Base-by-base conservation (phyloP, 2,888 invertebrate species). In the Leistus spinibarbis region DNA sequence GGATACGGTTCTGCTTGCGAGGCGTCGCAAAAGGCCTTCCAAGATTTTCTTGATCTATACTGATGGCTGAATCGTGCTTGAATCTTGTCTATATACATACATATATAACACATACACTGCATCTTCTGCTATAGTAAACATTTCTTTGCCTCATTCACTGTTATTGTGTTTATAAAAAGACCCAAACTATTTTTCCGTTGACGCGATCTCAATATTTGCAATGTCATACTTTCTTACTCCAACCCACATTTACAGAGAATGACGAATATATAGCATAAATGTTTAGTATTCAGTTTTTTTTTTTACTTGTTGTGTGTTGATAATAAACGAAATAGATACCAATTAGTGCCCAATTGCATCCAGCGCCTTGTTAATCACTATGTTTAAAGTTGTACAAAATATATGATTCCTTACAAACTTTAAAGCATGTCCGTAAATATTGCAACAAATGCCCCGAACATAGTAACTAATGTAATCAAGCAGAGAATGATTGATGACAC, bases 81-180 rank as follows among this genome's bases (percentile, higher is more conserved):
- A 66, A 72, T 72, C 40, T 66, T 56, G 64, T 65, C 57, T 13
- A 2, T 5, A 40, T 40, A 40, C 40, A 40, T 40, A 40, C 40
- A 40, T 40, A 40, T 40, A 40, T 2, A 40, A 40, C 40, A 40
- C 13, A 40, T n/a, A n/a, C n/a, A n/a, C 60, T 64, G 64, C 66
- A 57, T 72, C 57, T 72, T 57, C 71, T 71, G 54, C 66, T 27
- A 72, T 60, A 72, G 66, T 72, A 72, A 72, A 72, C 57, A 66
- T 72, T 72, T 66, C 72, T 66, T 72, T 66, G 20, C 64, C 16
- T 65, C 65, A 54, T 65, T 53, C 71, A 66, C 57, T 66, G 72
- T 72, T 72, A 72, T 72, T 72, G 72, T 72, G 56, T 72, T 66
- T 72, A 20, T 56, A 72, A 72, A 66, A 72, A 72, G 65, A 53